phyloP scores from a whole-genome alignment of 2,797 vertebrate species.

The Ceyx erithaca region DNA sequence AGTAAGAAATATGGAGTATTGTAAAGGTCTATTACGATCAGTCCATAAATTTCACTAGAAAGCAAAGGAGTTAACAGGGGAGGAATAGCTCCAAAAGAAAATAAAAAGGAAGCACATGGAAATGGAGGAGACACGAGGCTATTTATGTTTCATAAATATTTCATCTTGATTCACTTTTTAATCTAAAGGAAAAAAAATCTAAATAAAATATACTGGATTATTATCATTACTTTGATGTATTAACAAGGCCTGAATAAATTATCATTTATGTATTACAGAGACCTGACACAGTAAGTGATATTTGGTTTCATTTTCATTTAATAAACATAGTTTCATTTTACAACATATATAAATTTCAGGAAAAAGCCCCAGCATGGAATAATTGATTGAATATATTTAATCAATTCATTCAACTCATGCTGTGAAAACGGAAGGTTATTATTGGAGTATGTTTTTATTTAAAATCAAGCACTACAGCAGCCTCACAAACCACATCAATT shows the following conservation, averaged over 20 bases:
- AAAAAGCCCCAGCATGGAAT: not conserved
- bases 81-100: not conserved
- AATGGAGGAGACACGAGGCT: not conserved
- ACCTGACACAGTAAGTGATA: not conserved
- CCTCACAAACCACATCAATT: not conserved
- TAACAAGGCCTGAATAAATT: slow-evolving; percentile 49
- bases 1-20: not conserved
- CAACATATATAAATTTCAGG: not conserved
- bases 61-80: not conserved
- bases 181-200: slow-evolving; percentile 22
- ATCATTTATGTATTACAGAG: slow-evolving; percentile 19
- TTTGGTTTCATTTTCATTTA: not conserved
- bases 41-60: not conserved
- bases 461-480: not conserved
- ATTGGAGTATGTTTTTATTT: not conserved
- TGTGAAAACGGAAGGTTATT: slow-evolving; percentile 14
- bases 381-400: slow-evolving; percentile 1
- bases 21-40: not conserved
- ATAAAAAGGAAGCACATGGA: not conserved
- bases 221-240: slow-evolving; percentile 32
- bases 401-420: not conserved
- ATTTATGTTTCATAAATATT: slow-evolving; percentile 47
- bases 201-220: slow-evolving; percentile 37
- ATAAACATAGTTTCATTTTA: slow-evolving; percentile 17
- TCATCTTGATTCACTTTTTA: slow-evolving; percentile 18